These are phyloP conservation scores for Neodiprion lecontei DNA, from an alignment of 1,140 invertebrate genomes.

Conservation along the genomic window DNA sequence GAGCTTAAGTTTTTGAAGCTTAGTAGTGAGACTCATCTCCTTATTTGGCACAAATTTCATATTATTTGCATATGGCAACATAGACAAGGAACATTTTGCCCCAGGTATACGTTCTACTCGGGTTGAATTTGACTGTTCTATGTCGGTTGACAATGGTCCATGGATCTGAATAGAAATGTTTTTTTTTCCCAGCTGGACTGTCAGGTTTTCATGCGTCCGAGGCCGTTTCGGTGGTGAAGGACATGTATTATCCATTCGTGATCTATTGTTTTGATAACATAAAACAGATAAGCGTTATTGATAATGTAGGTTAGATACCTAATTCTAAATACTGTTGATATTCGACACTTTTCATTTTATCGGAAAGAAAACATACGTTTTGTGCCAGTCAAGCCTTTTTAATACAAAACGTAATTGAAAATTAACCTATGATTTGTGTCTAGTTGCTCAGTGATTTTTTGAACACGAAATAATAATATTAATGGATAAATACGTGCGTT, in stretches of 20 bases:
- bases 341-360: too few relatives aligned
- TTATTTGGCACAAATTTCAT: background rate
- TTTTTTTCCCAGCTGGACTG: background rate
- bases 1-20: slow-evolving; percentile 39
- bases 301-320: too few relatives aligned
- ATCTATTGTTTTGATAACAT: background rate
- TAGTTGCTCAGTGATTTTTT: too few relatives aligned
- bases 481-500: too few relatives aligned
- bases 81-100: background rate
- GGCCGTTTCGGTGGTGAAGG: background rate
- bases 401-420: too few relatives aligned
- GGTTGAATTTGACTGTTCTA: background rate
- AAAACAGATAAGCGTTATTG: too few relatives aligned
- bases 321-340: too few relatives aligned
- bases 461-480: too few relatives aligned
- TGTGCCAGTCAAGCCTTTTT: too few relatives aligned
- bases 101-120: background rate
- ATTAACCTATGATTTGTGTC: too few relatives aligned
- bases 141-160: background rate
- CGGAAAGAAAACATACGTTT: too few relatives aligned
- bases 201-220: background rate
- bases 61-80: background rate
- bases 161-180: background rate
- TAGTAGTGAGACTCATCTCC: background rate
- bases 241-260: slow-evolving; percentile 13